Base-by-base conservation (phyloP, 2,888 invertebrate species). In the Hedya salicella region DNA sequence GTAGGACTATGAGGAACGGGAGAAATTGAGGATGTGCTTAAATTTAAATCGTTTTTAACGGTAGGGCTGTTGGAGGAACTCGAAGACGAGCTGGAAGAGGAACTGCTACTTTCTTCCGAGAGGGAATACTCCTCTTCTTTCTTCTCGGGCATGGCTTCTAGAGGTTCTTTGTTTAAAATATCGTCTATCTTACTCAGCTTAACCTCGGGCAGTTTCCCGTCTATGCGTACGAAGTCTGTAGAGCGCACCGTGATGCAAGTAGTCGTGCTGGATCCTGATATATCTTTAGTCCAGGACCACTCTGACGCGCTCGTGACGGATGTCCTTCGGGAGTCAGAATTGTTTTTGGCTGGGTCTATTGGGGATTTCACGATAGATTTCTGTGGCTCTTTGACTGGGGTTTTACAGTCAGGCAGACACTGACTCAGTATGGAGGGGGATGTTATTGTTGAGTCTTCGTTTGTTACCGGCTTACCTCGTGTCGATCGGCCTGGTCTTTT, bases 261-360 rank as follows among this genome's bases (percentile, higher is more conserved):
- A 0, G 79, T 80, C 0, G 81, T 78, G 39, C 85, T 86, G 0
- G 88, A 86, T 40, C 79, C 82, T 0, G 89, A 88, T 63, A 91
- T 86, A 50, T 89, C 86, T 70, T 78, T 86, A 1, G 85, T 86
- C 89, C 90, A 91, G 0, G 89, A 89, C 0, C 72, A 72, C 21
- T 80, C 78, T 0, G 88, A 85, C 5, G 49, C 69, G 46, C 81
- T 81, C 13, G 73, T 73, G 5, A 73, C n/a, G 0, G 86, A 85
- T 8, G 72, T 71, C 42, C 77, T 77, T 8, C 83, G 72, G 2
- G 81, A 77, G 0, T 68, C 69, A 2, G 76, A 71, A 4, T 63
- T 53, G 0, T 62, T 48, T 2, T 71, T 59, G 13, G 52, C 59
- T 39, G 46, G 3, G 6, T 21, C 11, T 13, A 42, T 17, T n/a